Conservation (phyloP, 2,888 invertebrate genomes). For the Scrobipalpa costella region DNA sequence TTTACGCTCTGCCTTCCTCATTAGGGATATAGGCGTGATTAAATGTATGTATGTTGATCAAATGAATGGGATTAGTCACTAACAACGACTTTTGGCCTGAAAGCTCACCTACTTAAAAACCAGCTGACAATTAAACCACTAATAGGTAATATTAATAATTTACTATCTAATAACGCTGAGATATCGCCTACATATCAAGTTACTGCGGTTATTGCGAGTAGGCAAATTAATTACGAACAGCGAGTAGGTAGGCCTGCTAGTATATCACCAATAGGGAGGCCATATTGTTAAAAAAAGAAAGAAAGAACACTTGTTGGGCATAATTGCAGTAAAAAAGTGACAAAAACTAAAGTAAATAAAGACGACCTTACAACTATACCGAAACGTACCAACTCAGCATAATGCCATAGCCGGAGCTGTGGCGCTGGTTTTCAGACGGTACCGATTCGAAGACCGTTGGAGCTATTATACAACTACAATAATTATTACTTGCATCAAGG, state of each 20-base stretch:
- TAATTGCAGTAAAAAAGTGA: neutral
- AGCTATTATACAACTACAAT: too few relatives aligned
- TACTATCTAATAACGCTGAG: slow-evolving; percentile 26
- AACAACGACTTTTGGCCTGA: neutral
- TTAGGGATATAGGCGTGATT: too few relatives aligned
- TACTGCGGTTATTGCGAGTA: slow-evolving; percentile 21
- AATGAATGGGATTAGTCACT: neutral
- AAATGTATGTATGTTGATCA: too few relatives aligned
- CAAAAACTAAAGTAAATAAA: neutral
- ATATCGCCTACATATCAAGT: slow-evolving; percentile 26
- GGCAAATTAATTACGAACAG: slow-evolving; percentile 28
- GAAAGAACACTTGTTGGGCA: too few relatives aligned
- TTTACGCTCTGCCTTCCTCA: too few relatives aligned
- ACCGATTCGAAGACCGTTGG: too few relatives aligned
- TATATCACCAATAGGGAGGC: neutral
- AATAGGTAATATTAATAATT: slow-evolving; percentile 23
- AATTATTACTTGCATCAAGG: too few relatives aligned
- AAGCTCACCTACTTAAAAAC: neutral
- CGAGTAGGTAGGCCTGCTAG: slow-evolving; percentile 10
- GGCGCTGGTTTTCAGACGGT: too few relatives aligned
- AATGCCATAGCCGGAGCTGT: too few relatives aligned
- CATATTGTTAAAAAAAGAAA: neutral
- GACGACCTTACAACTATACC: too few relatives aligned
- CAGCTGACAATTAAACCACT: neutral
- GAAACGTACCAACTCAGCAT: too few relatives aligned